A percentile compares a stretch with the other conserved stretches of the same genome.
phyloP scores from a whole-genome alignment of 2,888 invertebrate species.

The Tipula helvola region DNA sequence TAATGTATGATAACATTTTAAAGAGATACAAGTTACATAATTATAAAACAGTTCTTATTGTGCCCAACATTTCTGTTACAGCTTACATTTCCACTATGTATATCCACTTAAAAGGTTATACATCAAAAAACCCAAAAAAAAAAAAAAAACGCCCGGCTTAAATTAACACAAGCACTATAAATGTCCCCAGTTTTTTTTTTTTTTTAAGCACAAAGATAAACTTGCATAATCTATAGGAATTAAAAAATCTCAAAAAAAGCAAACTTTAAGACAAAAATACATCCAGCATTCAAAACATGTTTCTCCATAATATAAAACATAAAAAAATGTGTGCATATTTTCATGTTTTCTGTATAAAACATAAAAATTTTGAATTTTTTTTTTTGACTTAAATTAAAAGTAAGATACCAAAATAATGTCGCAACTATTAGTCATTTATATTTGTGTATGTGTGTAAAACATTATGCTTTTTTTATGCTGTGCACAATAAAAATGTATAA shows the following conservation, averaged over 20 bases:
- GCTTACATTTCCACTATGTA: no score
- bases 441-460: neutral
- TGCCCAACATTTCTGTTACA: no score
- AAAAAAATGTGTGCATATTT: neutral
- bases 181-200: neutral
- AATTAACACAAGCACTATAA: neutral
- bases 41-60: no score
- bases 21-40: no score
- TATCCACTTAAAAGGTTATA: no score
- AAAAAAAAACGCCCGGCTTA: neutral
- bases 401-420: constrained; percentile 4
- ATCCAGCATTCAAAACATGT: neutral
- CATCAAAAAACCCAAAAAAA: neutral
- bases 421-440: neutral
- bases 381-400: neutral
- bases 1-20: no score
- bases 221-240: neutral
- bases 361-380: neutral
- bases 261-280: neutral
- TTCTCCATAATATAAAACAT: neutral
- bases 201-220: neutral
- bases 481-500: constrained; percentile 4
- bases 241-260: neutral
- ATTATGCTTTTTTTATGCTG: neutral
- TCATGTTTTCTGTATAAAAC: neutral